Base-by-base conservation (phyloP, 1,140 invertebrate species). In the Prorops nasuta region DNA sequence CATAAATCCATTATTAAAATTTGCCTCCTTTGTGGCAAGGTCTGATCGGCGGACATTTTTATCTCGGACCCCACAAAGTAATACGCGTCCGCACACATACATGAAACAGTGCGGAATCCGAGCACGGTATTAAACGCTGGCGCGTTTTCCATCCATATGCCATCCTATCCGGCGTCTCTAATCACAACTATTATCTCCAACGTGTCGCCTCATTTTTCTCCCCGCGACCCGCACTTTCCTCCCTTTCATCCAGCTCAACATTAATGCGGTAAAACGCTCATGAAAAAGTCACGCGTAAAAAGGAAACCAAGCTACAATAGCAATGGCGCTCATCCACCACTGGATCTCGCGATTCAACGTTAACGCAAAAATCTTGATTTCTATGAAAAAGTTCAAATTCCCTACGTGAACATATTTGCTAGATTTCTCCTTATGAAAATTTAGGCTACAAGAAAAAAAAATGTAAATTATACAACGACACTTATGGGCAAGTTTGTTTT, bases 1-100 rank as follows among this genome's bases (percentile, higher is more conserved):
- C 74, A 76, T 77, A 77, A 75, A 76, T 76, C 71, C 63, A 74
- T 76, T 76, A 77, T 77, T 71, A 68, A 76, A 71, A 76, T 77
- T 67, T 49, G 38, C 54, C 44, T 48, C 55, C 61, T 74, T 77
- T 76, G 68, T 71, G 46, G 37, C 48, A 43, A 50, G 44, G 43
- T 31, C 45, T 37, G 17, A 38, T 51, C 19, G 39, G 51, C 52
- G 58, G 65, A 69, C 65, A 73, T 74, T 70, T 75, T 76, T 69
- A 68, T 67, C 64, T 53, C 44, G 54, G 35, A 56, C 64, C 60
- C 63, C 39, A 41, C 38, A n/a, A n/a, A n/a, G n/a, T n/a, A n/a
- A n/a, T 45, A n/a, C 22, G 21, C 34, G 32, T 51, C 34, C n/a
- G 48, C 66, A 64, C 74, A 68, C 71, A 72, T 72, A 74, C 73